Percentiles rank a stretch among this genome's conserved stretches.
Evolutionary conservation across 2,888 invertebrate genomes (phyloP).

Genomic region (Bugula neritina): DNA sequence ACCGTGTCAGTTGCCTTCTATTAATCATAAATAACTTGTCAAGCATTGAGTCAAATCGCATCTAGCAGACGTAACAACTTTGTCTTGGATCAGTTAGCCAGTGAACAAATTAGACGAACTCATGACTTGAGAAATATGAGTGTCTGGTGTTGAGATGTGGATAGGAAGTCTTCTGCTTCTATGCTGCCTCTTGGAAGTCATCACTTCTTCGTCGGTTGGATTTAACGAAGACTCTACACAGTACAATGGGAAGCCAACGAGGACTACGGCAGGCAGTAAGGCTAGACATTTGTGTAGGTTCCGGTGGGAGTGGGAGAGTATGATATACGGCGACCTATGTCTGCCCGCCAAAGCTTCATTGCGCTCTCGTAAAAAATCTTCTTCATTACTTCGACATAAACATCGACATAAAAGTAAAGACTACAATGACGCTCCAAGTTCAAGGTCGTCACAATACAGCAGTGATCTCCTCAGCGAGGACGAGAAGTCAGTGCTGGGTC

Average conservation of each 20-base stretch:
- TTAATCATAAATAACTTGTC: too few relatives aligned
- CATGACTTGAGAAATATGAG: too few relatives aligned
- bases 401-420: slow-evolving; percentile 12
- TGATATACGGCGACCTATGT: slow-evolving; percentile 25
- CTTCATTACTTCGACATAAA: neutral
- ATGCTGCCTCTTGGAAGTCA: too few relatives aligned
- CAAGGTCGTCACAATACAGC: neutral
- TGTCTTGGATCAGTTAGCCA: too few relatives aligned
- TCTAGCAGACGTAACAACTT: too few relatives aligned
- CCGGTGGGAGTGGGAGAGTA: slow-evolving; percentile 16
- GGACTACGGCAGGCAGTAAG: neutral
- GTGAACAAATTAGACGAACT: too few relatives aligned
- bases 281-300: neutral
- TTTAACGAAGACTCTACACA: neutral
- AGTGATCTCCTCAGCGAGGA: neutral
- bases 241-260: neutral
- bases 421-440: neutral
- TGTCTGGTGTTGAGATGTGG: too few relatives aligned
- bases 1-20: too few relatives aligned
- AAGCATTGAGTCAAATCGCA: too few relatives aligned
- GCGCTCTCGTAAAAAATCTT: neutral
- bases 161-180: too few relatives aligned
- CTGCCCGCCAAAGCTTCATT: slow-evolving; percentile 19
- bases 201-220: neutral
- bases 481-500: neutral